Evolutionary conservation across 2,888 invertebrate species (phyloP), one percentile per base, ranked within the genome.

Genomic region (Dicranocentrus wangi): DNA sequence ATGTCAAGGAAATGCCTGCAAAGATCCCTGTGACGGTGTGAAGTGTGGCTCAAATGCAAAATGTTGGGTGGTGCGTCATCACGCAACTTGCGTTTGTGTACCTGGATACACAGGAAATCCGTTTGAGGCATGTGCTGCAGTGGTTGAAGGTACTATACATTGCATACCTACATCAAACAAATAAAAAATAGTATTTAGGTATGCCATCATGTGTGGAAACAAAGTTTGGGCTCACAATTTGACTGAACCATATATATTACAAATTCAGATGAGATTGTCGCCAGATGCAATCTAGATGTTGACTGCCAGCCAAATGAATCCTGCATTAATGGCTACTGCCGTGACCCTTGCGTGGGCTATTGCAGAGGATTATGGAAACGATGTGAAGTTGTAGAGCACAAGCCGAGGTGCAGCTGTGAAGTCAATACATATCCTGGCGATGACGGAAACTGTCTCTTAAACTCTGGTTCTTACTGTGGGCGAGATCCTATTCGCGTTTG

Each of bases 31-130:
- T 61, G 86, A 86, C 7, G 83, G 84, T 0, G 85, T 86, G 1
- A 85, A 82, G 76, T 86, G 86, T 58, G 86, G 86, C 23, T 81
- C 85, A 10, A 86, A 86, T 71, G 85, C 86, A 1, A 86, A 86
- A 75, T 86, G 86, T 42, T 86, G 84, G 85, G 86, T 86, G 39
- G 86, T 86, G 21, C 51, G 86, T n/a, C 85, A 86, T 81, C 85
- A 85, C 66, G 84, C 85, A 10, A 85, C 85, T 19, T 86, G 86
- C 53, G 84, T 85, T 23, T 84, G 84, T 65, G 83, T 84, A n/a
- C 84, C 84, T 27, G 85, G 86, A 21, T 86, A 86, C 65, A 85
- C 85, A n/a, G 86, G 86, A 63, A 82, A 85, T 79, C 84, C 86
- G 2, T 86, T 86, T 75, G 82, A 83, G 27, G 83, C 85, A 25